Base-by-base conservation (phyloP, 1,140 invertebrate species). In the Venustaconcha ellipsiformis region DNA sequence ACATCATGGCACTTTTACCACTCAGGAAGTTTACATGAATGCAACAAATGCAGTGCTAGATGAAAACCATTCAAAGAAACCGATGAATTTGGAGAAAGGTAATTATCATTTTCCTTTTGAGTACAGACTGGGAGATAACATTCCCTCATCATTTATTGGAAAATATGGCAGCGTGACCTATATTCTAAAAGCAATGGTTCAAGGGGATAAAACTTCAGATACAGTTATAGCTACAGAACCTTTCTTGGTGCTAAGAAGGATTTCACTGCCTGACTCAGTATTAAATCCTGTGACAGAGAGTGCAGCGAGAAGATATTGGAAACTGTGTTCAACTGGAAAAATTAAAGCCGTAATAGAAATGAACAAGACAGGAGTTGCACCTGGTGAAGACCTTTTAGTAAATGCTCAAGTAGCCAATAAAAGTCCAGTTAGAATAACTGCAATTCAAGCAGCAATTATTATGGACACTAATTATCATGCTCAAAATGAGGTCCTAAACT, bases 81-180 rank as follows among this genome's bases (percentile, higher is more conserved):
- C 70, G 18, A 63, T 37, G 26, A 57, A 67, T 48, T 30, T 88
- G 15, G 57, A 67, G 1, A 72, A 68, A 13, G 89, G 89, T 3
- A 58, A 48, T 23, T 84, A 89, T 62, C 69, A 83, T 3, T 89
- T 88, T 74, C 82, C 86, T 3, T 88, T 90, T 72, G 82, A 85
- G 37, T 89, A 89, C 68, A 74, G 80, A 57, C 84, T 90, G 0
- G 86, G 86, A 0, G 80, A 84, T 1, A 87, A 86, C 70, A 79
- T 90, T 1, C 89, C 89, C 0, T 88, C 88, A 14, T 89, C 89
- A 4, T 90, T 86, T 76, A 90, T 89, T 74, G 89, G 89, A 63
- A 89, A 89, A 74, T 88, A 81, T 73, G 89, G 89, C 57, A 90
- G 88, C 81, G 84, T 90, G 15, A 89, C 89, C 14, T 90, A 90